Evolutionary conservation across 1,140 invertebrate species (phyloP), one percentile per base, ranked within the genome.

Genomic region (Pygmarrhopalites habei): DNA sequence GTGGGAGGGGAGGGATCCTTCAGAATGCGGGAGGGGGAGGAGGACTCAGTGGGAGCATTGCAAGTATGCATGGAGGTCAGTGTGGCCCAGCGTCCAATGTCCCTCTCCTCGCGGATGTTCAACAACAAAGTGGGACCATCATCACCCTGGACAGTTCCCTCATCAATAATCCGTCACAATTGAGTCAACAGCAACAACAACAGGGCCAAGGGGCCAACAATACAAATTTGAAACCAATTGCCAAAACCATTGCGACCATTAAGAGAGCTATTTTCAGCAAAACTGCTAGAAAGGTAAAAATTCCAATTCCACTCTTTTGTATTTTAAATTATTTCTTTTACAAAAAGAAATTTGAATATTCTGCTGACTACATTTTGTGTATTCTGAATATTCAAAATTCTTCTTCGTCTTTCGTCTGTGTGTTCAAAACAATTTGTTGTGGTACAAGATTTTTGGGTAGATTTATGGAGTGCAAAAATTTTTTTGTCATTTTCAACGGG

Each of bases 261-360:
- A 44, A 64, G 57, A 51, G 64, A 66, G 69, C 69, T 58, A 66
- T 71, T 58, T 71, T 71, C 59, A 71, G 69, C 44, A 71, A 71
- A 65, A 71, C 69, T 60, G 69, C 69, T 23, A 71, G 69, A 64
- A 71, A 71, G 66, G 69, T 71, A 46, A 67, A 56, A 28, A 55
- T 23, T 10, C n/a, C n/a, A n/a, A n/a, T n/a, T n/a, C n/a, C n/a
- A n/a, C n/a, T n/a, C 12, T 49, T 49, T 49, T 17, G 4, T 26
- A 53, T 23, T 53, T 25, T 25, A 5, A 53, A 25, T 26, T 29
- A 43, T 2, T 49, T 60, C 51, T 32, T 29, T n/a, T n/a, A n/a
- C n/a, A n/a, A n/a, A n/a, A n/a, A n/a, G n/a, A n/a, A n/a, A n/a
- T n/a, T n/a, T n/a, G n/a, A n/a, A n/a, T n/a, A n/a, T n/a, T n/a